Evolutionary conservation across 2,888 invertebrate species (phyloP).

Genomic region (Metallyticus violacea): DNA sequence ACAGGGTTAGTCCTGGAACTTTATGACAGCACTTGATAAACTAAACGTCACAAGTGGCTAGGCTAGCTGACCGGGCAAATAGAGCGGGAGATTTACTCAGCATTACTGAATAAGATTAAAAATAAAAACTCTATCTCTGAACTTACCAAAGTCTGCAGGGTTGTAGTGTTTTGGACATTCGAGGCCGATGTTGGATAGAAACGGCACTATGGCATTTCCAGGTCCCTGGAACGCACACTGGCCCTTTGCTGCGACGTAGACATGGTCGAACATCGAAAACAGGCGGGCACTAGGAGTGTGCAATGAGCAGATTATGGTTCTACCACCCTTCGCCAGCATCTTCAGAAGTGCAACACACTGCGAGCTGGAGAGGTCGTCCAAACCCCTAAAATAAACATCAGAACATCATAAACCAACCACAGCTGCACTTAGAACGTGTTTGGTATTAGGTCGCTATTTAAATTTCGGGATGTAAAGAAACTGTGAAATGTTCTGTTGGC

Average conservation of each 20-base stretch:
- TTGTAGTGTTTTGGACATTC: constrained; percentile 91
- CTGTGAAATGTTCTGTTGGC: too few species aligned
- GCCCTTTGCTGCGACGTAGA: constrained; percentile 85
- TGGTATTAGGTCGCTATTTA: background rate
- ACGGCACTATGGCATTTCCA: constrained; percentile 75
- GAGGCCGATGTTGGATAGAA: constrained; percentile 70
- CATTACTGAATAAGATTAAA: too few species aligned
- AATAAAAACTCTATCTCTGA: too few species aligned
- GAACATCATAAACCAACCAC: background rate
- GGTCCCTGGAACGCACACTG: constrained; percentile 88
- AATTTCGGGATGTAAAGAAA: too few species aligned
- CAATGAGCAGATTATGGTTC: constrained; percentile 90
- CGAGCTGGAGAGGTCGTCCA: constrained; percentile 86
- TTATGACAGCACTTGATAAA: too few species aligned
- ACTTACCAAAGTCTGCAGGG: constrained; percentile 92
- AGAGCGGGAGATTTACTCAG: too few species aligned
- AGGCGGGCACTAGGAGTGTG: constrained; percentile 95
- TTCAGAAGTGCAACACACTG: constrained; percentile 86
- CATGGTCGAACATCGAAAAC: constrained; percentile 87
- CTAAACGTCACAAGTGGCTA: too few species aligned
- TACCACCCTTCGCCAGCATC: constrained; percentile 76
- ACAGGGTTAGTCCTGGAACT: too few species aligned
- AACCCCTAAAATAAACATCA: constrained; percentile 61
- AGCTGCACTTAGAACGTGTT: background rate
- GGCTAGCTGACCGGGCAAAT: too few species aligned